These are phyloP conservation scores for Spheniscus mendiculus DNA, from an alignment of 2,113 vertebrate species.

Conservation along the genomic window DNA sequence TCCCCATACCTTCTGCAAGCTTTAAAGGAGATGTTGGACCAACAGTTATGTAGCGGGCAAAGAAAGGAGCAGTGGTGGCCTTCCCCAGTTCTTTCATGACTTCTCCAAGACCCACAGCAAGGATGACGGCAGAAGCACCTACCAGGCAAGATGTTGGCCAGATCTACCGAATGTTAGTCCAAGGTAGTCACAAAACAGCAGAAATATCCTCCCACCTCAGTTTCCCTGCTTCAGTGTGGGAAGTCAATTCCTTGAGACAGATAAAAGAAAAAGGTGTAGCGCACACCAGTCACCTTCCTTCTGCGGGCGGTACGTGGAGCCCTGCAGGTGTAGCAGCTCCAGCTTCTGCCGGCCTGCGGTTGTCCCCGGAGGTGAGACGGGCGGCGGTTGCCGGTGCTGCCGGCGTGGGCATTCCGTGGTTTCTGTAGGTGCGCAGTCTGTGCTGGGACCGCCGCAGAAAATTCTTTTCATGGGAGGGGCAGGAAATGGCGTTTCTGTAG, in stretches of 20 bases:
- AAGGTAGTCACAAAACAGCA: neutral
- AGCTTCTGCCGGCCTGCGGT: neutral
- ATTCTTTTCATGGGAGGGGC: slow-evolving; percentile 41
- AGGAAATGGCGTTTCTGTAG: neutral
- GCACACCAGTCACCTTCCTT: rapidly evolving
- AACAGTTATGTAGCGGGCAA: rapidly evolving
- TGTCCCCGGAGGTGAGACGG: neutral
- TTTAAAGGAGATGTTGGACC: neutral
- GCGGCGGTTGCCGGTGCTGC: rapidly evolving
- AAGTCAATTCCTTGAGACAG: neutral
- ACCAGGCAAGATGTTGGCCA: neutral
- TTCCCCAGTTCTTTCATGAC: neutral
- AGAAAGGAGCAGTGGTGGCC: neutral
- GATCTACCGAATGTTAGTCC: neutral
- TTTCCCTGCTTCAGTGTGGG: neutral
- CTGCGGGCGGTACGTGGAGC: rapidly evolving
- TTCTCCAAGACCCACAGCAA: neutral
- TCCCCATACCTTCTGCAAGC: neutral
- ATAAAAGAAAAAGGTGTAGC: neutral
- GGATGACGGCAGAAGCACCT: neutral
- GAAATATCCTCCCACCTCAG: neutral
- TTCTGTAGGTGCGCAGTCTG: neutral
- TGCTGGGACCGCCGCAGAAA: neutral
- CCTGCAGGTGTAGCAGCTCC: neutral
- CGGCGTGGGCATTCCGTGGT: neutral